Evolutionary conservation across 1,140 invertebrate species (phyloP).

Genomic region (Sipha flava): DNA sequence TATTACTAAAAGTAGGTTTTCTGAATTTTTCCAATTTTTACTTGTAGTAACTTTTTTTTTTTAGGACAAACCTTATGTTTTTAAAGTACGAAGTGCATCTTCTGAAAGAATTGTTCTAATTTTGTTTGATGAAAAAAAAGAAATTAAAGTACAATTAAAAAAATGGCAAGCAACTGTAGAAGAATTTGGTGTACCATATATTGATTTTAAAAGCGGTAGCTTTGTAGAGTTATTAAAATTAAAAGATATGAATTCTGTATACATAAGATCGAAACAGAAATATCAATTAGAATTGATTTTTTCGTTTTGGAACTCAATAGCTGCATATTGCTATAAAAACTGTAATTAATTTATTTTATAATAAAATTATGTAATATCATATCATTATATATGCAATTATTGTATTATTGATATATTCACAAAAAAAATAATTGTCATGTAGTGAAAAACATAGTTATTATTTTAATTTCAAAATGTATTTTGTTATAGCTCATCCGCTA

Average conservation of each 20-base stretch:
- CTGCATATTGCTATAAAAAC: not conserved
- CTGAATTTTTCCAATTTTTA: not conserved
- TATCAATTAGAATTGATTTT: not conserved
- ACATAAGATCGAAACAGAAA: conserved; percentile 8
- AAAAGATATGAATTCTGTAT: not conserved
- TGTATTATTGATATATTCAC: not conserved
- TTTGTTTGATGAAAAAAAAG: not conserved
- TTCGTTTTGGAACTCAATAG: not conserved
- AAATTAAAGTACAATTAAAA: conserved; percentile 17
- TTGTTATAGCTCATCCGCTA: not conserved
- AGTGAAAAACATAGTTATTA: no score
- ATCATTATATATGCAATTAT: not conserved
- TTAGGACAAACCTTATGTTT: not conserved
- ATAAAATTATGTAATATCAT: not conserved
- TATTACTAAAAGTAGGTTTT: not conserved
- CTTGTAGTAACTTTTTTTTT: not conserved
- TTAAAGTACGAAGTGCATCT: not conserved
- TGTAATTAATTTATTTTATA: not conserved
- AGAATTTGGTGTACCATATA: conserved; percentile 18
- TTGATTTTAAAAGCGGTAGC: conserved; percentile 7
- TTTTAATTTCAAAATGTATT: not conserved
- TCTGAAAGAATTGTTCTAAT: not conserved
- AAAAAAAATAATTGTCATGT: no score
- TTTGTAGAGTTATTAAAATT: not conserved
- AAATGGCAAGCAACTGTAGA: conserved; percentile 5